Evolutionary conservation across 2,797 vertebrate genomes (phyloP), one percentile per base, ranked within the genome.

Genomic region (Saxicola maurus): DNA sequence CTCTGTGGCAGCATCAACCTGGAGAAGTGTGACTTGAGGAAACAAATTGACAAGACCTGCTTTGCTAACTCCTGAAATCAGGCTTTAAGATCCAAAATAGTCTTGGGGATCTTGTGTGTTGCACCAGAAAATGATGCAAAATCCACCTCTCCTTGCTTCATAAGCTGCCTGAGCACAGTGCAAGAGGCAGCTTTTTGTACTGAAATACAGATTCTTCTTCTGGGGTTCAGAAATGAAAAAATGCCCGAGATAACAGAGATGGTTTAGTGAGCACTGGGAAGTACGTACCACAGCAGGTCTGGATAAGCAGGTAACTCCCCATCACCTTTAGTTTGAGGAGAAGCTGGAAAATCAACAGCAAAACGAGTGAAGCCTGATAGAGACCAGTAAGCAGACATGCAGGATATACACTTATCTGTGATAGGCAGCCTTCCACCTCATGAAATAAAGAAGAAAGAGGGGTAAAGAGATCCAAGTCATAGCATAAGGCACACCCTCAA

Each of bases 381-480:
- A 28, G 27, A 28, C 53, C 68, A 96, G 90, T 91, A 97, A 96
- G 91, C 90, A 94, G 94, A 87, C 67, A 81, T 56, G 87, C 91
- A 95, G 95, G 93, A 96, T 75, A 85, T 31, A 64, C 31, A 91
- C 61, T 96, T 94, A 96, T 96, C 92, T 90, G 43, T 52, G 60
- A 94, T 35, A 78, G 88, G 77, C 83, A 94, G 89, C 71, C 80
- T 95, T 96, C 92, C 90, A 95, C 81, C 60, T 23, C 40, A 77
- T 90, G 31, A 43, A 60, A 78, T 68, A 51, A 45, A 57, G 67
- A 35, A 48, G 30, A 53, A n/a, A 37, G 28, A 38, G 19, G 66
- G 20, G 55, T 59, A 33, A 66, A 87, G 64, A 74, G 51, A 89
- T 79, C 81, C 61, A 85, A 76, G 64, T 93, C 89, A 48, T 43